A percentile compares a stretch with the other conserved stretches of the same genome.
phyloP scores from a whole-genome alignment of 30 jellyfish, hydroid and myxozoan genomes.

The Pseudorhiza aurosa region DNA sequence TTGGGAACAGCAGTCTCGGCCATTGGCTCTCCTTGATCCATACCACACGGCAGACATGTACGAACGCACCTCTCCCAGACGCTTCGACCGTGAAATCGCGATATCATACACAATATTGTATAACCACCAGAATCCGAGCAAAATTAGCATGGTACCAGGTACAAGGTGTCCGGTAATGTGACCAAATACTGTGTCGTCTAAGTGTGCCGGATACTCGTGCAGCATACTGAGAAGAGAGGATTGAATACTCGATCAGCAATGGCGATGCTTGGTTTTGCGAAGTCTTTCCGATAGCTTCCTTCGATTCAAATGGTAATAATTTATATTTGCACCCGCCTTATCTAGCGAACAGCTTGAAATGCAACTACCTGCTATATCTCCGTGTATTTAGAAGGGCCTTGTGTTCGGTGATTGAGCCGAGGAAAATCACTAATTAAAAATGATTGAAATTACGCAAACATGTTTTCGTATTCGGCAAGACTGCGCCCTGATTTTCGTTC shows the following conservation, averaged over 20 bases:
- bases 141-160: constrained; percentile 59
- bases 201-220: constrained; percentile 7
- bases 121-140: constrained; percentile 71
- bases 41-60: constrained; percentile 49
- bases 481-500: too few relatives aligned
- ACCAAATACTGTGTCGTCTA: constrained; percentile 61
- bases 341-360: neutral
- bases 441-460: too few relatives aligned
- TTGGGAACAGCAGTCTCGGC: constrained; percentile 18
- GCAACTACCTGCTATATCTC: constrained; percentile 18
- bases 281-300: neutral
- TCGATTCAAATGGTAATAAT: neutral
- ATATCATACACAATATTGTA: constrained; percentile 25
- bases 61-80: constrained; percentile 25
- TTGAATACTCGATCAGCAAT: too few relatives aligned
- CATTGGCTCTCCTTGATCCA: constrained; percentile 1
- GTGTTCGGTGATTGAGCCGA: neutral
- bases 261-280: neutral
- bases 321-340: too few relatives aligned
- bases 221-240: too few relatives aligned
- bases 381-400: neutral
- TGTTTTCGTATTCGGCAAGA: too few relatives aligned
- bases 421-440: neutral
- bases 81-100: constrained; percentile 16
- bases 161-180: constrained; percentile 67